Evolutionary conservation across 2,113 vertebrate genomes (phyloP), one percentile per base, ranked within the genome.

Genomic region (Etheostoma spectabile): DNA sequence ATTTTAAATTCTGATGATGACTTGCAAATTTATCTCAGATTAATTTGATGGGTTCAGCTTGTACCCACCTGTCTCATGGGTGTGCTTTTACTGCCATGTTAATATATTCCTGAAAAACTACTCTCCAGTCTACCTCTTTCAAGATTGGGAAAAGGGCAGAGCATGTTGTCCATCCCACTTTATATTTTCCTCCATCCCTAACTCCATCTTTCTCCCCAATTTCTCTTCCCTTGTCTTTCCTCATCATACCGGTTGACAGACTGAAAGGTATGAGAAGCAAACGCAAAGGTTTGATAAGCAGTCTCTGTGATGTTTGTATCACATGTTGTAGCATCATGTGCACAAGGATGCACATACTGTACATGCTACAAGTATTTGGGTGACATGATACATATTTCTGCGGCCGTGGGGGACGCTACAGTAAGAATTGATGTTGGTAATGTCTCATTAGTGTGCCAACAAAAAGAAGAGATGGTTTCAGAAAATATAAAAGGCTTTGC

Each of bases 21-120:
- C 79, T 88, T 92, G 82, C 83, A 91, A 79, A 88, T 91, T 80
- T 89, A 87, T 77, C 71, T 89, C 57, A 81, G 77, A 90, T 91
- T 88, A 86, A 88, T 88, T 86, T 89, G 83, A 89, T 89, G 79
- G 81, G 68, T 83, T 90, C 83, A 81, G 73, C 56, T 89, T 84
- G 81, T 84, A 68, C 77, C 73, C 78, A 65, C 69, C 68, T 33
- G 48, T 60, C 79, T 81, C 81, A 48, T 79, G 67, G 70, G 72
- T 78, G 68, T 79, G 78, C 73, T 89, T 90, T 83, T 86, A 86
- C 83, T 81, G 86, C 86, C 63, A 77, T 65, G 60, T 84, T 86
- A 80, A 88, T 84, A 89, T 84, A 84, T 91, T 87, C 84, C 79
- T 82, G 35, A 86, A 87, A 83, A 75, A 56, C 68, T 82, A 21